phyloP scores from a whole-genome alignment of 2,888 invertebrate genomes.

The Ectemnius cavifrons region DNA sequence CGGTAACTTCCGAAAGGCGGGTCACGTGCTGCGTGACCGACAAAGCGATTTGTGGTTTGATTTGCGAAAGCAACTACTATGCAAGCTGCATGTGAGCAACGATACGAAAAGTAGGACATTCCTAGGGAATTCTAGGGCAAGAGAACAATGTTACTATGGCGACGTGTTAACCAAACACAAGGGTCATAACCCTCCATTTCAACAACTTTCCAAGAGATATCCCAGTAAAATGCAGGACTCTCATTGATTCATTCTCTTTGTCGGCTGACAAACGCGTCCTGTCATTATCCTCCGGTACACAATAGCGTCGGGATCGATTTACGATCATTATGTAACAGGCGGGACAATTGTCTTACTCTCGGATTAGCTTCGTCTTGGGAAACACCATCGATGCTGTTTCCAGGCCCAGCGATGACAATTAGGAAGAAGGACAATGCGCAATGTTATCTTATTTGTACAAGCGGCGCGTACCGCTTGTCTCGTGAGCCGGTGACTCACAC shows the following conservation, averaged over 20 bases:
- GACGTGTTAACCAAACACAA: conserved; percentile 50
- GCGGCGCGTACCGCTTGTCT: conserved; percentile 15
- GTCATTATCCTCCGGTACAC: background rate
- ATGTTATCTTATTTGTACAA: conserved; percentile 35
- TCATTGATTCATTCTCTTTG: conserved; percentile 8
- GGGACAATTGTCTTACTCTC: background rate
- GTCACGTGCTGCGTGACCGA: conserved; percentile 26
- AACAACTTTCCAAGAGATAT: conserved; percentile 12
- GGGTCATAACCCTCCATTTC: conserved; percentile 5
- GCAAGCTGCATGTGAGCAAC: too few species aligned
- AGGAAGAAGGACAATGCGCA: background rate
- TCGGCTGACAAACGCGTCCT: background rate
- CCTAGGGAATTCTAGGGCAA: conserved; percentile 56
- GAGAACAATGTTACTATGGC: conserved; percentile 49
- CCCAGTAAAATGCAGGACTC: conserved; percentile 12
- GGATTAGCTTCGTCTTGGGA: background rate
- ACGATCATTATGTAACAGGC: background rate
- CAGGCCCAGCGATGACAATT: conserved; percentile 11
- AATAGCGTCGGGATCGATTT: background rate
- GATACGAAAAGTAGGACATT: too few species aligned
- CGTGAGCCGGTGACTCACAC: conserved; percentile 33
- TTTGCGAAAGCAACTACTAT: background rate
- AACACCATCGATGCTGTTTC: background rate
- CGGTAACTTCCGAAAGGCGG: conserved; percentile 20
- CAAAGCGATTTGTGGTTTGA: conserved; percentile 31